Conservation (phyloP, 2,797 vertebrate genomes). For the Periparus ater region DNA sequence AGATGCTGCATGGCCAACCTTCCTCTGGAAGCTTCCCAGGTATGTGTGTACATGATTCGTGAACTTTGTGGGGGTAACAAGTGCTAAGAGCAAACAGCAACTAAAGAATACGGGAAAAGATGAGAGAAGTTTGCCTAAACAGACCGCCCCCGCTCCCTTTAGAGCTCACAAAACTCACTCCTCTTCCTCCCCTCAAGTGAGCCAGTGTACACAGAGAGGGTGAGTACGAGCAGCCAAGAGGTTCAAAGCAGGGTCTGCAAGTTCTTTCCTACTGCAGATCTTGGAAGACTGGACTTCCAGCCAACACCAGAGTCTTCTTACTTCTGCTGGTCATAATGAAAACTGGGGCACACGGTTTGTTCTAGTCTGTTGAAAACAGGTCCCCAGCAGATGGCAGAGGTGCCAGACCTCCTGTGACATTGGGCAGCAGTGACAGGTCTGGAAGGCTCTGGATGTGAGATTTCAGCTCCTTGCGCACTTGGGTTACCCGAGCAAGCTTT, state of each 20-base stretch:
- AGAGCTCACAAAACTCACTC: background rate
- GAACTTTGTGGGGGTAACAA: constrained; percentile 36
- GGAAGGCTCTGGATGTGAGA: constrained; percentile 99
- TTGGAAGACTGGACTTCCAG: constrained; percentile 48
- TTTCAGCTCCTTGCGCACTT: constrained; percentile 97
- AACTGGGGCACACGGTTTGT: background rate
- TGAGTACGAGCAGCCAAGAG: background rate
- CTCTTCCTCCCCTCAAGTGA: background rate
- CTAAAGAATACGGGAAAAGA: constrained; percentile 28
- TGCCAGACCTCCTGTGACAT: constrained; percentile 94
- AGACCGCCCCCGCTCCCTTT: background rate
- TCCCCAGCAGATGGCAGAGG: constrained; percentile 97
- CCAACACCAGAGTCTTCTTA: constrained; percentile 44
- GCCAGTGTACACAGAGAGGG: constrained; percentile 2
- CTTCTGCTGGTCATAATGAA: constrained; percentile 67
- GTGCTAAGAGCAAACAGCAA: constrained; percentile 61
- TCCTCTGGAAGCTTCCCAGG: constrained; percentile 25
- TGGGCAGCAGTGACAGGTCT: constrained; percentile 94
- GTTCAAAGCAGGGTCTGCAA: constrained; percentile 30
- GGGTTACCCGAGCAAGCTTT: constrained; percentile 95
- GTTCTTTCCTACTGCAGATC: constrained; percentile 54
- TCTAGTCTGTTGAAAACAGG: constrained; percentile 97
- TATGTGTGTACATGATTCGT: constrained; percentile 57
- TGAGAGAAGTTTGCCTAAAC: background rate
- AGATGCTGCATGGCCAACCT: background rate